Evolutionary conservation across 1,140 invertebrate genomes (phyloP), one percentile per base, ranked within the genome.

Genomic region (Trichonephila inaurata): DNA sequence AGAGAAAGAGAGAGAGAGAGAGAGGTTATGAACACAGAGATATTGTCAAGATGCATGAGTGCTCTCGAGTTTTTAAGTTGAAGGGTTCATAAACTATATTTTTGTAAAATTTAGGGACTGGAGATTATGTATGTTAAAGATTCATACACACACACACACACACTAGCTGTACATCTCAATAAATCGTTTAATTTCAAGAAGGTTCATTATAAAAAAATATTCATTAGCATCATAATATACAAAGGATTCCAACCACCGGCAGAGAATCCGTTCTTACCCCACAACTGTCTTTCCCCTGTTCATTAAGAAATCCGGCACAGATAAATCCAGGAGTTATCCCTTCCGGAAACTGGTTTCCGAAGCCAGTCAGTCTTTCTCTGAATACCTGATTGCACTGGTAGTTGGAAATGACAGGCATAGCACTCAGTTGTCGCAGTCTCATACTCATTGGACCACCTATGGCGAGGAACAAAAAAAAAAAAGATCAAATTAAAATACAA

Each of bases 261-360:
- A 51, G 2, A 10, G 2, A 51, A 64, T 64, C 21, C 28, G 6
- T 40, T 33, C 66, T 72, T 77, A 89, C 88, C 16, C 88, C 88
- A 19, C 88, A 89, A 77, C 64, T 89, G 24, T 92, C 91, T n/a
- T n/a, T 82, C 0, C 77, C 77, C 1, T 28, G n/a, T 60, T 83
- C 91, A 21, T 91, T 58, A 10, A 92, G 12, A 33, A 92, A 87
- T 51, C 91, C 91, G 4, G 91, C 91, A 28, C 91, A 92, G 0
- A 92, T 18, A 66, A 92, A 66, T 51, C 64, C 51, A 14, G n/a
- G 14, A 0, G 18, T 58, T 44, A 92, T 83, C 21, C 77, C 91
- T 51, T 72, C 19, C 2, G 92, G 92, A 40, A 94, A 89, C 10
- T 89, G 40, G 12, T 10, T 19, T 24, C n/a, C 7, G 14, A 89